Evolutionary conservation across 1,140 invertebrate genomes (phyloP).

Genomic region (Pseudoatta argentina): DNA sequence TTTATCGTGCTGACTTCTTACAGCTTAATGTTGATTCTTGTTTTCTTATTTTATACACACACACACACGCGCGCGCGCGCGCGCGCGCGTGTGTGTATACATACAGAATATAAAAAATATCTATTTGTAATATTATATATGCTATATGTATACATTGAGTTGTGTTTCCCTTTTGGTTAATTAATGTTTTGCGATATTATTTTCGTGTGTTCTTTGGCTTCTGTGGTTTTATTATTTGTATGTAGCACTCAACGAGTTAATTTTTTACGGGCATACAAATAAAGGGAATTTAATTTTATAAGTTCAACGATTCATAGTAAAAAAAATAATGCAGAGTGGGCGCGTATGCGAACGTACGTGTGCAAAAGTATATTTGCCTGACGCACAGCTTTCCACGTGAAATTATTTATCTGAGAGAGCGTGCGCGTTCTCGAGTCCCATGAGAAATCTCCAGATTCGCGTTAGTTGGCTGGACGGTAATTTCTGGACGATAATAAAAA

Average conservation of each 20-base stretch:
- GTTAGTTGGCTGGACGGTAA: conserved; percentile 53
- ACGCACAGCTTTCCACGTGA: conserved; percentile 50
- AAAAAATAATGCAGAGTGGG: neutral
- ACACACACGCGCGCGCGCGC: too few species aligned
- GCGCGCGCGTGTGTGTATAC: too few species aligned
- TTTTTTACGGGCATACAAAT: conserved; percentile 2
- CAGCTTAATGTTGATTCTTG: too few species aligned
- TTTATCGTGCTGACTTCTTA: too few species aligned
- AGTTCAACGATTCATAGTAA: conserved; percentile 37
- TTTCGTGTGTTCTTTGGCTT: neutral
- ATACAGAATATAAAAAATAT: too few species aligned
- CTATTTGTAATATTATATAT: neutral
- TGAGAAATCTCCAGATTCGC: conserved; percentile 61
- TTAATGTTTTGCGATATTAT: conserved; percentile 24
- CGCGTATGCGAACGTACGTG: neutral
- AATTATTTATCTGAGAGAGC: conserved; percentile 60
- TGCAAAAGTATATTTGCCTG: conserved; percentile 33
- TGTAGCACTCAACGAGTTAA: neutral
- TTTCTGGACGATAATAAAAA: conserved; percentile 64
- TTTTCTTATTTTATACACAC: too few species aligned
- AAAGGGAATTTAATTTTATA: conserved; percentile 50
- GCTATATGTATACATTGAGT: neutral
- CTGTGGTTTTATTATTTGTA: neutral
- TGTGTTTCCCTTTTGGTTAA: neutral
- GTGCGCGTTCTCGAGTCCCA: conserved; percentile 18